Evolutionary conservation across 2,888 invertebrate genomes (phyloP), one percentile per base, ranked within the genome.

Genomic region (Acleris literana): DNA sequence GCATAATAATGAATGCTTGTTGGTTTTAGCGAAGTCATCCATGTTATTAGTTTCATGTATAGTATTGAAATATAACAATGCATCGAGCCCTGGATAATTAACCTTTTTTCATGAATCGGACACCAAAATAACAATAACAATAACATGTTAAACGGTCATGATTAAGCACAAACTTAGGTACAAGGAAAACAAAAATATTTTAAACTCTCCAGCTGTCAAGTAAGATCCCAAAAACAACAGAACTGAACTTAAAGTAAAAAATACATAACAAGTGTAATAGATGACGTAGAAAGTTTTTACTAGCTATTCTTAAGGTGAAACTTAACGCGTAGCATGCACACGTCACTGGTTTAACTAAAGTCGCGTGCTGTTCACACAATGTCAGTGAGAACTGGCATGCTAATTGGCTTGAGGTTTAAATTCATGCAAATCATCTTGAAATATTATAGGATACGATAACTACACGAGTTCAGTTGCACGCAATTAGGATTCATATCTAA

Each of bases 241-340:
- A 46, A 46, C 6, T 17, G 7, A 46, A n/a, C 6, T 39, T 3
- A 4, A 39, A 39, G 13, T 13, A 39, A 9, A 9, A 33, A 13
- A 39, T 2, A 39, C 39, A 39, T 39, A 39, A 4, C 39, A 39
- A 39, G 39, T 52, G 51, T 63, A 55, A 59, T 64, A 25, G 43
- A 60, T 61, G 51, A 49, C 54, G 56, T 63, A 58, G 71, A 71
- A 71, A 70, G 63, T 70, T 85, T 82, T 80, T 81, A 80, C 80
- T 78, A 78, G 80, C 81, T 80, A 79, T 79, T 77, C 75, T 77
- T 79, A 74, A 79, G 78, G 85, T 81, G 86, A 86, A 86, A 86
- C 83, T 77, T 76, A 84, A 78, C 74, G 78, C 80, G 76, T 75
- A 76, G 75, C 78, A 77, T 78, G 77, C 76, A 69, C 76, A 72